Evolutionary conservation across 2,888 invertebrate species (phyloP).

Genomic region (Sipha maydis): DNA sequence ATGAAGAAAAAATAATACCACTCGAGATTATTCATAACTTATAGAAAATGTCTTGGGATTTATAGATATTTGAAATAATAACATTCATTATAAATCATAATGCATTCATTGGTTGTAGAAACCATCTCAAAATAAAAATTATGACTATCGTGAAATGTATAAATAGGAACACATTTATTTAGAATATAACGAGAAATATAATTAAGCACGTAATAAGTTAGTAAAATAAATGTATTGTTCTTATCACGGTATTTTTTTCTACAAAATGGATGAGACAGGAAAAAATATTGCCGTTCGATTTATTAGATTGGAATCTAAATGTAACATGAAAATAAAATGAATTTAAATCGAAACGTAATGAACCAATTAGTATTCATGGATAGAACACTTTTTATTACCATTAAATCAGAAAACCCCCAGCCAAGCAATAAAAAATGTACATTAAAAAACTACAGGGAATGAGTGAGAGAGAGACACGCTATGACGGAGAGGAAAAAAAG

Average conservation of each 20-base stretch:
- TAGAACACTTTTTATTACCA: constrained; percentile 57
- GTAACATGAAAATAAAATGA: constrained; percentile 57
- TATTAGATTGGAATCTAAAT: constrained; percentile 50
- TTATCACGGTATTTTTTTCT: background rate
- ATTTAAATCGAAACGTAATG: constrained; percentile 52
- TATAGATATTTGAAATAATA: constrained; percentile 23
- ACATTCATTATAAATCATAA: background rate
- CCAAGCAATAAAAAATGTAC: constrained; percentile 55
- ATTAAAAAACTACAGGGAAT: constrained; percentile 28
- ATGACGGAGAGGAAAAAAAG: background rate
- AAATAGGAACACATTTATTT: constrained; percentile 1
- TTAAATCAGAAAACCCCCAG: constrained; percentile 58
- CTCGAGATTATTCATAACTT: background rate
- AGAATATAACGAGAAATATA: background rate
- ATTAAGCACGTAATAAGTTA: background rate
- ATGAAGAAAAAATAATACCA: background rate
- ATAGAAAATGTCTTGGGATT: too few relatives aligned
- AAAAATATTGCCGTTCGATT: constrained; percentile 45
- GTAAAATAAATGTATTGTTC: constrained; percentile 26
- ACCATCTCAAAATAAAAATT: constrained; percentile 24
- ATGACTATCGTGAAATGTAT: background rate
- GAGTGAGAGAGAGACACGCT: background rate
- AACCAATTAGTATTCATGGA: constrained; percentile 60
- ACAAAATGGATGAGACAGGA: constrained; percentile 23
- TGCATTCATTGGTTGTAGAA: background rate